These are phyloP conservation scores for Koerneria pararmatus DNA, from an alignment of 2,888 invertebrate species.

Conservation along the genomic window DNA sequence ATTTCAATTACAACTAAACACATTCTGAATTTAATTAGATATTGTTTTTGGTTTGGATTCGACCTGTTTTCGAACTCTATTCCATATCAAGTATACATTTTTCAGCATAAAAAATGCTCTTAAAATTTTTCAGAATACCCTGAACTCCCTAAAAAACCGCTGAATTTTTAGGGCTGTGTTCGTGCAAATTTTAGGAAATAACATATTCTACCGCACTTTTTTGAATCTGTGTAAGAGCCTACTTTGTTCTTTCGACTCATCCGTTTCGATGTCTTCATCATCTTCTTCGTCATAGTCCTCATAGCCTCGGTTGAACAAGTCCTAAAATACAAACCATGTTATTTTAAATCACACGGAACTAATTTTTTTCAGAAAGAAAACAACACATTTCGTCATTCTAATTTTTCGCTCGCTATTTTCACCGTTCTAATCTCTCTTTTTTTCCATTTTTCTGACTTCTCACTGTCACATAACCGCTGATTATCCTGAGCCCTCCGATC, in stretches of 20 bases:
- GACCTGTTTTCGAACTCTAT: no score
- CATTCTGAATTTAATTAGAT: no score
- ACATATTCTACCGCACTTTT: no score
- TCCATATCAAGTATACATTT: no score
- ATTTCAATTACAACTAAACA: no score
- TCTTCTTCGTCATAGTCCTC: constrained; percentile 33
- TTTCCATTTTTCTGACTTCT: background rate
- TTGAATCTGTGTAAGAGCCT: background rate
- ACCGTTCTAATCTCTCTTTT: background rate
- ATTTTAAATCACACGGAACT: constrained; percentile 24
- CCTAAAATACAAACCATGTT: constrained; percentile 25
- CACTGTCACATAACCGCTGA: background rate
- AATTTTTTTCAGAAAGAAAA: background rate
- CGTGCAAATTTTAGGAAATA: no score
- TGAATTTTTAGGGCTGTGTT: no score
- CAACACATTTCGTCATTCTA: background rate
- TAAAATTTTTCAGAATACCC: no score
- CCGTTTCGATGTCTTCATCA: constrained; percentile 35
- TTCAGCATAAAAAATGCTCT: no score
- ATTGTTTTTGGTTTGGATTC: no score
- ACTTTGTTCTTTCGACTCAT: constrained; percentile 22
- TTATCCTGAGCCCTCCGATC: background rate
- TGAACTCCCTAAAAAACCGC: no score
- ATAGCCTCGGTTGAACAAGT: constrained; percentile 30
- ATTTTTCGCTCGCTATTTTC: no score